phyloP scores from a whole-genome alignment of 1,140 invertebrate species.

The Polypedilum pembai region DNA sequence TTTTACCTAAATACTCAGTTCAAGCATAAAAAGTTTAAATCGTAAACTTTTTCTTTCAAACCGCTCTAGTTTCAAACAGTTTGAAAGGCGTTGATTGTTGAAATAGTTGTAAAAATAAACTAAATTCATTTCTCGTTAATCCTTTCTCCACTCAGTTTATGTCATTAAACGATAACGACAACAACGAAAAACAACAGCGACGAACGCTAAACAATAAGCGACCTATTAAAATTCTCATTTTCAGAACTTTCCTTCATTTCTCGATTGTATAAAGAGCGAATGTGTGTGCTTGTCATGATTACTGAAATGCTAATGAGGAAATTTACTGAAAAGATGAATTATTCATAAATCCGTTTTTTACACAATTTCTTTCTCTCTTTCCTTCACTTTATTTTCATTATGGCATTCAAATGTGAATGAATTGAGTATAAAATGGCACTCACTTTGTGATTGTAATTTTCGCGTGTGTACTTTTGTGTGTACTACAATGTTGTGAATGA shows the following conservation, averaged over 20 bases:
- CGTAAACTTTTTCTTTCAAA: too few species aligned
- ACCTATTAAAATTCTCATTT: constrained; percentile 10
- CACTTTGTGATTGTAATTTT: neutral
- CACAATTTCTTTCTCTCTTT: neutral
- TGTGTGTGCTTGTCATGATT: neutral
- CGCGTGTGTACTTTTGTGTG: neutral
- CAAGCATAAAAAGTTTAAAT: too few species aligned
- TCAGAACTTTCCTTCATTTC: neutral
- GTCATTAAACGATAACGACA: constrained; percentile 1
- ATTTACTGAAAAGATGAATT: constrained; percentile 21
- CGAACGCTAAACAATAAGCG: neutral
- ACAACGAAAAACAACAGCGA: neutral
- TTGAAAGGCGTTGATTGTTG: constrained; percentile 8
- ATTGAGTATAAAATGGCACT: neutral
- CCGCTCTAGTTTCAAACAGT: neutral
- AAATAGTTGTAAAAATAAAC: neutral
- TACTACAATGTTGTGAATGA: neutral
- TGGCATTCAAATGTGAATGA: neutral
- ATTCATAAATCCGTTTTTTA: constrained; percentile 26
- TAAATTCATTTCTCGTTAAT: neutral
- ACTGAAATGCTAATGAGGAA: constrained; percentile 25
- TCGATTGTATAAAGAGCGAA: neutral
- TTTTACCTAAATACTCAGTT: too few species aligned
- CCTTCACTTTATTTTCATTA: neutral
- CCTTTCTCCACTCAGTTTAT: neutral